phyloP scores from a whole-genome alignment of 2,888 invertebrate genomes.

The Bursaphelenchus okinawaensis region DNA sequence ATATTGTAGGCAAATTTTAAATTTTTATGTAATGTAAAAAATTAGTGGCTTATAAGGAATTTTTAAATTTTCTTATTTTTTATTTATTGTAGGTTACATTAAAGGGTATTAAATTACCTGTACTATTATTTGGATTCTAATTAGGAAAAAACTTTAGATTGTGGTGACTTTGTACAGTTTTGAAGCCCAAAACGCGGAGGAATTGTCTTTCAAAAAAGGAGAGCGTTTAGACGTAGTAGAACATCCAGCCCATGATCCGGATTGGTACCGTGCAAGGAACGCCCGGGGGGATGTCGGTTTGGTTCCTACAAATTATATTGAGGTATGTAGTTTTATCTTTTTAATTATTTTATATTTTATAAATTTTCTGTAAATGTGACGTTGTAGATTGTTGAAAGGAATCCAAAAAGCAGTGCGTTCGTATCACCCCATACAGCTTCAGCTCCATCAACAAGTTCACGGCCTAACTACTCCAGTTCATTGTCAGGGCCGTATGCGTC shows the following conservation, averaged over 20 bases:
- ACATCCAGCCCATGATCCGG: conserved; percentile 91
- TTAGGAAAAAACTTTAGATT: conserved; percentile 32
- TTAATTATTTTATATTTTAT: background rate
- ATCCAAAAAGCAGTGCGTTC: conserved; percentile 1
- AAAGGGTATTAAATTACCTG: no score
- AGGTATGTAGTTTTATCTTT: conserved; percentile 46
- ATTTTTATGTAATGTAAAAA: no score
- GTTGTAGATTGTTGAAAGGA: conserved; percentile 11
- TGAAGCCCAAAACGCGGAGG: conserved; percentile 69
- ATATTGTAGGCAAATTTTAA: background rate
- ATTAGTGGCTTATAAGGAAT: background rate
- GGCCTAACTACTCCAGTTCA: background rate
- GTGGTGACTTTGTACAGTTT: conserved; percentile 54
- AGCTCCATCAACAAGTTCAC: background rate
- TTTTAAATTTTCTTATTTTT: no score
- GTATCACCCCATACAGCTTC: background rate
- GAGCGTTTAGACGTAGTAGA: conserved; percentile 92
- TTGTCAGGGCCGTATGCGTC: conserved; percentile 30
- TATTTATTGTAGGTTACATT: no score
- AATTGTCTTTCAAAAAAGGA: conserved; percentile 38
- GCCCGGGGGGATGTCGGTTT: conserved; percentile 84
- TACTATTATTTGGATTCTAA: no score
- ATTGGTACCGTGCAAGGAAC: conserved; percentile 96
- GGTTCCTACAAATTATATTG: conserved; percentile 71
- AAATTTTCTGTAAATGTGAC: background rate